Conservation (phyloP, 2,797 vertebrate species). For the Vireo griseus region DNA sequence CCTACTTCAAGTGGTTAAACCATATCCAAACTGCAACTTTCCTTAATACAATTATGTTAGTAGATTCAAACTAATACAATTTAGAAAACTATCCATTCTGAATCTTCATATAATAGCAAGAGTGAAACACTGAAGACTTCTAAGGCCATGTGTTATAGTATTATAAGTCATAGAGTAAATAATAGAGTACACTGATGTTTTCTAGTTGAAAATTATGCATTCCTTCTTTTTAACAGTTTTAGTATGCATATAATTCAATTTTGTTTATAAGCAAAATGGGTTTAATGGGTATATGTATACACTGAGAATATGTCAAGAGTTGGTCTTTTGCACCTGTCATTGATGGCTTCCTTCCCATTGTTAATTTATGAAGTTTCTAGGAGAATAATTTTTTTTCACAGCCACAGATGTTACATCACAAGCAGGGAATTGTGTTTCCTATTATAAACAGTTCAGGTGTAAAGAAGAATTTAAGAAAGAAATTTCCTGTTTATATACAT, state of each 20-base stretch:
- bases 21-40: not conserved
- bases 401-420: conserved; percentile 63
- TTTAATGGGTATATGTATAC: not conserved
- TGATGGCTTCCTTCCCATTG: conserved; percentile 53
- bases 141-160: not conserved
- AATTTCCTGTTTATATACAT: conserved; percentile 64
- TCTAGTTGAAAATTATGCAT: not conserved
- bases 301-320: not conserved
- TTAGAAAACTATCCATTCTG: not conserved
- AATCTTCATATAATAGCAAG: not conserved
- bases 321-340: conserved; percentile 47
- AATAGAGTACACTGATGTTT: not conserved
- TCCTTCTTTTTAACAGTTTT: not conserved
- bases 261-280: not conserved
- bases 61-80: not conserved
- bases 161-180: not conserved
- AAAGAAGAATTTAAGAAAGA: conserved; percentile 62
- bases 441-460: conserved; percentile 66
- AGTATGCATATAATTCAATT: not conserved
- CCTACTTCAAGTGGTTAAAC: not conserved
- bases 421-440: conserved; percentile 32
- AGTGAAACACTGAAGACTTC: not conserved
- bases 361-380: conserved; percentile 51
- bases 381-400: conserved; percentile 6
- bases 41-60: not conserved